These are phyloP conservation scores for Rhyacichthys aspro DNA, from an alignment of 2,797 vertebrate species.

Conservation along the genomic window DNA sequence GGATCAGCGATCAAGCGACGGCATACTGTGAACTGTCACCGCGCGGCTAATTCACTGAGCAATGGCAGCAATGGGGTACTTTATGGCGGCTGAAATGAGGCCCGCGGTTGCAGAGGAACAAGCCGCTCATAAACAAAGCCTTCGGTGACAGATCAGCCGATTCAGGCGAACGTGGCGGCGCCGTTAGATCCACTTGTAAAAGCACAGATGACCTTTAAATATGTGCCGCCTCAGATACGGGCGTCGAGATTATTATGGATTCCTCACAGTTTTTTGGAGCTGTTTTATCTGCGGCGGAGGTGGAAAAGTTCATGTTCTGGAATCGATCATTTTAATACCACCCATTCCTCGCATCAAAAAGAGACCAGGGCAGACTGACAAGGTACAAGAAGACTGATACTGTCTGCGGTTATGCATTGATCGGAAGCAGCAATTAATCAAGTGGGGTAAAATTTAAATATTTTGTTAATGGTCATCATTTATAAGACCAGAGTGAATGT, in stretches of 20 bases:
- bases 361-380: background rate
- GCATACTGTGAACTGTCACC: constrained; percentile 51
- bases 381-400: background rate
- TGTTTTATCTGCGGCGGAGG: constrained; percentile 28
- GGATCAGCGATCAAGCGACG: constrained; percentile 42
- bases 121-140: constrained; percentile 75
- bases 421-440: background rate
- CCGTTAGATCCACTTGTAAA: constrained; percentile 78
- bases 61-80: constrained; percentile 76
- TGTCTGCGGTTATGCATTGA: background rate
- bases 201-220: constrained; percentile 79
- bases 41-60: constrained; percentile 76
- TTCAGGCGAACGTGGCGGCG: constrained; percentile 68
- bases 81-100: constrained; percentile 73
- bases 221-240: constrained; percentile 62
- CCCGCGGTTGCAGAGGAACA: constrained; percentile 55
- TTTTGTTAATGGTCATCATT: constrained; percentile 1
- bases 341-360: too few relatives aligned
- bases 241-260: constrained; percentile 61
- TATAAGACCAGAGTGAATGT: background rate
- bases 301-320: constrained; percentile 43
- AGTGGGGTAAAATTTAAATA: background rate
- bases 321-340: constrained; percentile 19
- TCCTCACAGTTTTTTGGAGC: constrained; percentile 29
- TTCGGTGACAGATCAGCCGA: constrained; percentile 77